Evolutionary conservation across 2,113 vertebrate species (phyloP), one percentile per base, ranked within the genome.

Genomic region (Isichthys henryi): DNA sequence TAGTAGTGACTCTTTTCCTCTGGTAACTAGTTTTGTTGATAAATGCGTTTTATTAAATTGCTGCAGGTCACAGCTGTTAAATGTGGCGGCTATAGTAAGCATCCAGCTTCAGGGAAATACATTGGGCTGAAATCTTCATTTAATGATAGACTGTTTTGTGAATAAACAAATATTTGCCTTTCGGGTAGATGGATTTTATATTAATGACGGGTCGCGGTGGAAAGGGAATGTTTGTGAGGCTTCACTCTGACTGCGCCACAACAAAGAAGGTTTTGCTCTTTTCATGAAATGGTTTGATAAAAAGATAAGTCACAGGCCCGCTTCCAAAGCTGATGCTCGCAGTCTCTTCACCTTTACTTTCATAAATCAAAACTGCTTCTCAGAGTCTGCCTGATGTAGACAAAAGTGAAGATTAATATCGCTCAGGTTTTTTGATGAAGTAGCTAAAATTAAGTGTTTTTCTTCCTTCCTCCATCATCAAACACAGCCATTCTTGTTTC

Each of bases 391-490:
- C 48, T 52, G 84, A 86, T 52, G 49, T 17, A 87, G 85, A 53
- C 85, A 87, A 56, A 43, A 87, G 49, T 17, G 31, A 87, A 87
- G 85, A 87, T 87, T 87, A 87, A 87, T 87, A 87, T 27, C 11
- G 8, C 31, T 87, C 49, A 53, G 85, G 85, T 52, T 87, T 84
- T 53, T 87, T 53, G 50, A 87, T 87, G 53, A 87, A 56, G 50
- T 27, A 52, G 48, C 85, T 52, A n/a, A 56, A 87, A 87, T 53
- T 52, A 35, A 53, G 82, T n/a, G 21, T 52, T 43, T 52, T 53
- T 87, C 56, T 21, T 10, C 50, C 50, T 50, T 3, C 83, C n/a
- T 31, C n/a, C 31, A 39, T 56, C 27, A 35, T 87, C n/a, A 56
- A 39, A 50, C 50, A 87, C 50, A 35, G 85, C 39, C 49, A 53